Conservation (phyloP, 2,113 vertebrate genomes). For the Alosa alosa region DNA sequence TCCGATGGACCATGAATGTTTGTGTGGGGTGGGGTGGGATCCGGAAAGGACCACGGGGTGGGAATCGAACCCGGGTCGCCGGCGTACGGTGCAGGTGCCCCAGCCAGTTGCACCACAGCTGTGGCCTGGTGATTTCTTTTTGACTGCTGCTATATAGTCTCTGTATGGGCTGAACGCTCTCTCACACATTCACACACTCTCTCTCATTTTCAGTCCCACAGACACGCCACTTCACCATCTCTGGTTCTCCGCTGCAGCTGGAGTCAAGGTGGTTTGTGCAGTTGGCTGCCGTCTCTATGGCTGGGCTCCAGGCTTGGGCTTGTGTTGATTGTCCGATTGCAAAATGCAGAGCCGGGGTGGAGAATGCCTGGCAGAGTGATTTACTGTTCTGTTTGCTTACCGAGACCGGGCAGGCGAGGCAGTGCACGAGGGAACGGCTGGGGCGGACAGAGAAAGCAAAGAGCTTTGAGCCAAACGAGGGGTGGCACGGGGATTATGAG, state of each 20-base stretch:
- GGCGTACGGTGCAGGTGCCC: too few relatives aligned
- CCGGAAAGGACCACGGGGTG: too few relatives aligned
- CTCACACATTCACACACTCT: neutral
- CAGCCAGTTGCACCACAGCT: too few relatives aligned
- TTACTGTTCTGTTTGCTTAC: neutral
- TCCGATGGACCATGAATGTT: conserved; percentile 10
- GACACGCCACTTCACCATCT: neutral
- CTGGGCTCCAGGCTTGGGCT: neutral
- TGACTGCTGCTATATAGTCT: neutral
- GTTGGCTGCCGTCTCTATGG: neutral
- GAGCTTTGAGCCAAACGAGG: neutral
- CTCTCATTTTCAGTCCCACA: neutral
- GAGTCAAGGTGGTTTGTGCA: neutral
- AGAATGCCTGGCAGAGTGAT: neutral
- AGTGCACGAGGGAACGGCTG: neutral
- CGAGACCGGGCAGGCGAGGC: neutral
- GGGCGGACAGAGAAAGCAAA: neutral
- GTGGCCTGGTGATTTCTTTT: too few relatives aligned
- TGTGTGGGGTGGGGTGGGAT: neutral
- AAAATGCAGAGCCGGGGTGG: neutral
- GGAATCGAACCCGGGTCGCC: too few relatives aligned
- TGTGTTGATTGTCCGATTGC: neutral
- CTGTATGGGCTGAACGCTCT: neutral
- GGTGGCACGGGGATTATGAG: too few relatives aligned
- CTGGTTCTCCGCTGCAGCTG: neutral